Conservation (phyloP, 2,797 vertebrate genomes). For the Ptychobarbus kaznakovi region DNA sequence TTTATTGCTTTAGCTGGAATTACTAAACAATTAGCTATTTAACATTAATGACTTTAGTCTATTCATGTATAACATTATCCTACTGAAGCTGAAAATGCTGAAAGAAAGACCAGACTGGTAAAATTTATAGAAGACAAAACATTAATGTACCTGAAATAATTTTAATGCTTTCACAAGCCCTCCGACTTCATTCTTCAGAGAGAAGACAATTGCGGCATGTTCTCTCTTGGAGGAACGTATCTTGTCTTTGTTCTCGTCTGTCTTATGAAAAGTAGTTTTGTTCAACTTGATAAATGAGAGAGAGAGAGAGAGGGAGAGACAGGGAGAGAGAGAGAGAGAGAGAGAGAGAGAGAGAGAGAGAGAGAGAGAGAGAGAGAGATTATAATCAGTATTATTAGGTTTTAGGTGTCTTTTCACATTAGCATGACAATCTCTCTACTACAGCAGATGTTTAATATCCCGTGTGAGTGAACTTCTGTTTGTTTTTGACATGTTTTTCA, state of each 20-base stretch:
- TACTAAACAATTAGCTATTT: neutral
- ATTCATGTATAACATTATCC: neutral
- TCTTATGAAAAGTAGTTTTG: constrained; percentile 85
- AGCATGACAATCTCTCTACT: constrained; percentile 4
- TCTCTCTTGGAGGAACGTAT: constrained; percentile 81
- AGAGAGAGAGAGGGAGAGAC: neutral
- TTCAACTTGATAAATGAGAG: constrained; percentile 77
- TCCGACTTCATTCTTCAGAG: constrained; percentile 96
- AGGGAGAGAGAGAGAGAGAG: neutral
- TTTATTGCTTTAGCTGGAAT: neutral
- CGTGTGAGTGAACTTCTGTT: constrained; percentile 4
- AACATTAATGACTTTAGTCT: neutral
- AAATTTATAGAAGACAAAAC: neutral
- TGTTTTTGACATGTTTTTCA: constrained; percentile 13
- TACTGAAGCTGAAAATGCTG: neutral
- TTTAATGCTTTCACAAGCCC: constrained; percentile 94
- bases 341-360: neutral
- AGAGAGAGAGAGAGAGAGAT: neutral
- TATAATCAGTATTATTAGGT: neutral
- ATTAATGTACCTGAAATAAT: constrained; percentile 88
- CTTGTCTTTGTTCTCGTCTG: constrained; percentile 90
- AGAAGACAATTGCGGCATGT: constrained; percentile 91
- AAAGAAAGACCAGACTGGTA: neutral
- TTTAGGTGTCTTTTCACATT: constrained; percentile 20
- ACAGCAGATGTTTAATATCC: constrained; percentile 8